These are phyloP conservation scores for Drosophila burlai DNA, from an alignment of 1,140 invertebrate species.

Conservation along the genomic window DNA sequence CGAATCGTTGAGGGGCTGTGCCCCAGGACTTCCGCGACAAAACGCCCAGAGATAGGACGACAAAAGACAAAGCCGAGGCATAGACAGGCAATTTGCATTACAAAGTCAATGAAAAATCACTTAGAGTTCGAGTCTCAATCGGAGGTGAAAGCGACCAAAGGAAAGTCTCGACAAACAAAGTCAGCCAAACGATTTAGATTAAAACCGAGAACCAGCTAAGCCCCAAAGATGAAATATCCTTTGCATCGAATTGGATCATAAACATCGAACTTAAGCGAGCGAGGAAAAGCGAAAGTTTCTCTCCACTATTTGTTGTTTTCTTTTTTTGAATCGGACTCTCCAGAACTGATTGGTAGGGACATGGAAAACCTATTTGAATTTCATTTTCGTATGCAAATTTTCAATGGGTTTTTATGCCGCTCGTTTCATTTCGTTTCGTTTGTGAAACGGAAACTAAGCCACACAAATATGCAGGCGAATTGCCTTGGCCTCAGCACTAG, in stretches of 20 bases:
- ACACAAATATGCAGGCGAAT: conserved; percentile 76
- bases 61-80: conserved; percentile 15
- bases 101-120: conserved; percentile 80
- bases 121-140: conserved; percentile 52
- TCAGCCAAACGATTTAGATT: conserved; percentile 36
- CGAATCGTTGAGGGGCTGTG: conserved; percentile 36
- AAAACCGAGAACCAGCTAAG: conserved; percentile 22
- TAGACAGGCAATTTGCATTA: conserved; percentile 68
- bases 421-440: conserved; percentile 64
- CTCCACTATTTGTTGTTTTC: conserved; percentile 24
- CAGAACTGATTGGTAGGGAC: conserved; percentile 47
- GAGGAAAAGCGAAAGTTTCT: conserved; percentile 45
- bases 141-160: conserved; percentile 21
- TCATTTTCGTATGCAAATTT: conserved; percentile 82
- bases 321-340: conserved; percentile 15
- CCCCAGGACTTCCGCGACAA: conserved; percentile 10
- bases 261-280: conserved; percentile 22
- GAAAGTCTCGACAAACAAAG: conserved; percentile 33
- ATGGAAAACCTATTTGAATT: conserved; percentile 76
- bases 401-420: conserved; percentile 77
- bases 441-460: conserved; percentile 77
- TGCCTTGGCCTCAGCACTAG: conserved; percentile 52
- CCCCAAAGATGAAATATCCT: conserved; percentile 32
- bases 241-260: conserved; percentile 33
- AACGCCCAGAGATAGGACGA: conserved; percentile 22